Evolutionary conservation across 2,888 invertebrate genomes (phyloP), one percentile per base, ranked within the genome.

Genomic region (Campoplex nolae): DNA sequence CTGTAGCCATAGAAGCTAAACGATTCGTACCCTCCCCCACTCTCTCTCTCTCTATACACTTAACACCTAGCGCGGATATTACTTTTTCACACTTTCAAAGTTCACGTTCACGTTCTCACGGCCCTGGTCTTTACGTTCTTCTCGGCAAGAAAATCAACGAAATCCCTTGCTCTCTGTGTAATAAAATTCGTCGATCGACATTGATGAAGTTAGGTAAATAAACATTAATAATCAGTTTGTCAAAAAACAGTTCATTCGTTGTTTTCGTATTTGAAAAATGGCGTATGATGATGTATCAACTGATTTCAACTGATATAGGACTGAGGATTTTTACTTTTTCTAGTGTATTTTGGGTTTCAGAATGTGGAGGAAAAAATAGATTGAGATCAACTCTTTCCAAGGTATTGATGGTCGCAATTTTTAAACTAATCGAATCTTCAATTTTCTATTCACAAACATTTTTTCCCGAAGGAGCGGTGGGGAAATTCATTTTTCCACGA

Each of bases 151-250:
- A 74, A 78, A 75, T 68, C 48, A 70, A 78, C 74, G 2, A 62
- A 62, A 32, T 51, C 11, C 32, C 62, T 32, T 32, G 32, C 62
- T 68, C 70, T 56, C 32, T 23, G 4, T 82, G 56, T 23, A 7
- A 68, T 70, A 70, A 85, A 70, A 81, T 8, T 77, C 83, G 9
- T 62, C 68, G 23, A 85, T 80, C 73, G 74, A 68, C 80, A 87
- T 85, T 83, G 83, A 88, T 81, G 74, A 62, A 80, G 68, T 83
- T 83, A 13, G 0, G 62, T 32, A 11, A 16, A 62, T 62, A 62
- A 62, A 32, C 32, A 62, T 62, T 11, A 62, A 32, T 32, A 16
- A 32, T 32, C 13, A 16, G 32, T 32, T 0, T 13, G 11, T 28
- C 13, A 11, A 9, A 9, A 51, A 16, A 18, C 45, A 45, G 9